phyloP scores from a whole-genome alignment of 1,140 invertebrate species.

The Nasonia longicornis region DNA sequence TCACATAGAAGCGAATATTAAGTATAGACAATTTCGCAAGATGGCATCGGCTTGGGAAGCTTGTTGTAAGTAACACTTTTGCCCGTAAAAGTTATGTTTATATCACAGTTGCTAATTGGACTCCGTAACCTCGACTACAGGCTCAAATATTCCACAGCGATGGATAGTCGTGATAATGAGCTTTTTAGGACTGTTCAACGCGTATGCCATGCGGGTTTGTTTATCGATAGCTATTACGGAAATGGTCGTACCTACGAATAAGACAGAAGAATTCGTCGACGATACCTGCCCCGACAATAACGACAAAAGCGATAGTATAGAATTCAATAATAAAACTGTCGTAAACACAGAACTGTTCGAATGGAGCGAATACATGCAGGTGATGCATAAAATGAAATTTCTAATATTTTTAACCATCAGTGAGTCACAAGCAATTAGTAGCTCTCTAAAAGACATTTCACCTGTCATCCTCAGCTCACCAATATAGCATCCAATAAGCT shows the following conservation, averaged over 20 bases:
- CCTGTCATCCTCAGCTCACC: too few relatives aligned
- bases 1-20: not conserved
- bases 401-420: too few relatives aligned
- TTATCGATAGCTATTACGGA: conserved; percentile 23
- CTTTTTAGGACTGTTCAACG: conserved; percentile 78
- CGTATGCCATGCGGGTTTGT: conserved; percentile 17
- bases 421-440: too few relatives aligned
- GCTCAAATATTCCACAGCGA: conserved; percentile 68
- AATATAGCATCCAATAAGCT: too few relatives aligned
- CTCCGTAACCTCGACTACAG: not conserved
- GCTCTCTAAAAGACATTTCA: too few relatives aligned
- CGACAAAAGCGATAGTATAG: not conserved
- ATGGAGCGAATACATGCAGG: conserved; percentile 53
- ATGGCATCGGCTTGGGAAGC: not conserved
- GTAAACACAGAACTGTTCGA: conserved; percentile 37
- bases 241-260: conserved; percentile 3
- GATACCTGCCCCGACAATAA: conserved; percentile 21
- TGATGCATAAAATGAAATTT: not conserved
- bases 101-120: not conserved
- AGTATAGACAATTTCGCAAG: not conserved
- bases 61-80: not conserved
- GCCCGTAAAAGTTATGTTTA: not conserved
- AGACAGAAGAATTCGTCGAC: conserved; percentile 36
- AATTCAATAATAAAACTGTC: not conserved
- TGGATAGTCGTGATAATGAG: conserved; percentile 86